Percentiles rank a stretch among this genome's conserved stretches.
These are phyloP conservation scores for Epizoanthus rinbou DNA, from an alignment of 92 coral and sea anemone species.

Conservation along the genomic window DNA sequence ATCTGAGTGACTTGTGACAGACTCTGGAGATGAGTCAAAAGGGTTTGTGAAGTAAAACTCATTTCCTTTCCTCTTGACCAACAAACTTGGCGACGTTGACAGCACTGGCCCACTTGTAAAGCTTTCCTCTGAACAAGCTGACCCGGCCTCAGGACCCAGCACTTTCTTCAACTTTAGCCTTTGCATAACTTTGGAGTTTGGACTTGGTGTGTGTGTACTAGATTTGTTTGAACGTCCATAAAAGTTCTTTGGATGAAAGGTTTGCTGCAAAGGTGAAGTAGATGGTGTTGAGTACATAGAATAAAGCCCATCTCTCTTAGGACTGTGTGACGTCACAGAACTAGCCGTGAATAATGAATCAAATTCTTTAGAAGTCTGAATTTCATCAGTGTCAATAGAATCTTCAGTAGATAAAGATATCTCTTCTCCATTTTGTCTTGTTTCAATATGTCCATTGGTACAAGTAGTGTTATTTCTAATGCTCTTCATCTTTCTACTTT, in stretches of 20 bases:
- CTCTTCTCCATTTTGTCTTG: background rate
- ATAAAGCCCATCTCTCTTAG: too few species aligned
- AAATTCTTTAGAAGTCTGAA: background rate
- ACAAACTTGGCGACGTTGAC: background rate
- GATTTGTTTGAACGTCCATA: slow-evolving; percentile 15
- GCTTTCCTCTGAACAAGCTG: slow-evolving; percentile 69
- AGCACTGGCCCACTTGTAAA: slow-evolving; percentile 64
- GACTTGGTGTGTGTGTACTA: background rate
- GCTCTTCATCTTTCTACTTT: slow-evolving; percentile 3
- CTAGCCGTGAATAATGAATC: too few species aligned
- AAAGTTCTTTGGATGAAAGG: slow-evolving; percentile 23
- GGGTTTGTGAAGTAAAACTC: background rate
- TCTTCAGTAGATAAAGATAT: background rate
- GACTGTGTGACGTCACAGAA: too few species aligned
- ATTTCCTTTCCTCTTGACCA: slow-evolving; percentile 16
- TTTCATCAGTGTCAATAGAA: slow-evolving; percentile 9
- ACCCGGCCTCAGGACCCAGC: slow-evolving; percentile 40
- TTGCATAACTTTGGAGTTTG: background rate
- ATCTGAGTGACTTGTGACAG: background rate
- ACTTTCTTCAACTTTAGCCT: background rate
- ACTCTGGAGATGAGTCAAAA: slow-evolving; percentile 23
- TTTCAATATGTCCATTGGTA: background rate
- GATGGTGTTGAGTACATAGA: too few species aligned
- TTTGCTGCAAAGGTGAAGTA: background rate
- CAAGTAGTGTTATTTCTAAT: background rate